Evolutionary conservation across 2,888 invertebrate species (phyloP), one percentile per base, ranked within the genome.

Genomic region (Amphimallon solstitiale): DNA sequence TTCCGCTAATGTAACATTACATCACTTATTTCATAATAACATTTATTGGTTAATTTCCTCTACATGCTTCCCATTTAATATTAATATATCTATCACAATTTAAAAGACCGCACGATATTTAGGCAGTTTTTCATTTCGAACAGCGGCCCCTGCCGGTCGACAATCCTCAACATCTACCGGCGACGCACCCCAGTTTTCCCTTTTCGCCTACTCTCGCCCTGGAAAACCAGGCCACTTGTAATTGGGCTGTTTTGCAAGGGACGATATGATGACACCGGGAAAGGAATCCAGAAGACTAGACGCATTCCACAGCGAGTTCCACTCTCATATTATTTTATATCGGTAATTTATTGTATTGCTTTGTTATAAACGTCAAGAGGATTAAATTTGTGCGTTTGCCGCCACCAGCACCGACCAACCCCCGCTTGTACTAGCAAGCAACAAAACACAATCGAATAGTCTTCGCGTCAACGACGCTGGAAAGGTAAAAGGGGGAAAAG

Each of bases 301-400:
- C 79, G 77, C 77, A 78, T 80, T 79, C 79, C 79, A 70, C 73
- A 71, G 77, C 79, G 77, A n/a, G n/a, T 77, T 79, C 79, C 29
- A 5, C 29, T 79, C 79, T 80, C 79, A 79, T 80, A 80, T 81
- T 81, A 80, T 81, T 81, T 81, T 81, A 81, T 81, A 80, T 80
- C 78, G 78, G 78, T 80, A 80, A 81, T 81, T 81, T 80, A 81
- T 81, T 78, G 80, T 80, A 80, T 79, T 76, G 79, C 80, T 79
- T 81, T 81, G 80, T 80, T 79, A 75, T 74, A 77, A 78, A 78
- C 76, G 78, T 78, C 79, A 77, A 72, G 56, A 76, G 77, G 76
- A 80, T 81, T 80, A 79, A 80, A 80, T 79, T 77, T 73, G 70
- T 69, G 70, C 70, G 70, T 74, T 73, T 69, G 72, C 73, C 19